Evolutionary conservation across 2,888 invertebrate species (phyloP), one percentile per base, ranked within the genome.

Genomic region (Parasteatoda lunata): DNA sequence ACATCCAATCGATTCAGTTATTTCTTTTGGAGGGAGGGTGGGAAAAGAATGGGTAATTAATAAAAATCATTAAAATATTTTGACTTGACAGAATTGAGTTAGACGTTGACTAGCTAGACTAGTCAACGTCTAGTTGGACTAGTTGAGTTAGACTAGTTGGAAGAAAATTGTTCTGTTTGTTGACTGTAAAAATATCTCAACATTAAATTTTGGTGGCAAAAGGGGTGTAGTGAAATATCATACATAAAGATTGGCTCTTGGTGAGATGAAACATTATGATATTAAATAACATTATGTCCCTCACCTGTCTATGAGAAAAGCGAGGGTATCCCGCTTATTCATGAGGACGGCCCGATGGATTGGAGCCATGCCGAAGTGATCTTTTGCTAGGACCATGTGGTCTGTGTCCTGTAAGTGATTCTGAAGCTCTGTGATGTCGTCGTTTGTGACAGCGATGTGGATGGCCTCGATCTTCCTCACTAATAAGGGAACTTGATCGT

Each of bases 271-370:
- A 54, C 7, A 9, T 54, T 1, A 54, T 54, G 54, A 54, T 54
- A 1, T 9, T 54, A 11, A 54, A 7, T 7, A 54, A 54, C 11
- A 9, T 54, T 54, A 54, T 9, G n/a, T n/a, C n/a, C 1, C 59
- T 5, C n/a, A 59, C 79, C 91, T 91, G n/a, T 91, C 91, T 54
- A 92, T 90, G 90, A 95, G 92, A 91, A 94, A 94, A 90, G 95
- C 93, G 59, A 95, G 94, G 8, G 96, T 94, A 92, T 95, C 95
- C 7, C 95, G 95, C 92, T 96, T 95, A 49, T 96, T 96, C 92
- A 96, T 96, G 88, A 96, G 93, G 0, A 96, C 95, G 1, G 97
- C 97, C 11, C 96, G 95, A 92, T 97, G 97, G 85, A 97, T 93
- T 0, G 97, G 96, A 4, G 97, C 96, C 45, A 96, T 95, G 3